phyloP scores from a whole-genome alignment of 2,797 vertebrate genomes.

The Neosilurus hyrtlii region DNA sequence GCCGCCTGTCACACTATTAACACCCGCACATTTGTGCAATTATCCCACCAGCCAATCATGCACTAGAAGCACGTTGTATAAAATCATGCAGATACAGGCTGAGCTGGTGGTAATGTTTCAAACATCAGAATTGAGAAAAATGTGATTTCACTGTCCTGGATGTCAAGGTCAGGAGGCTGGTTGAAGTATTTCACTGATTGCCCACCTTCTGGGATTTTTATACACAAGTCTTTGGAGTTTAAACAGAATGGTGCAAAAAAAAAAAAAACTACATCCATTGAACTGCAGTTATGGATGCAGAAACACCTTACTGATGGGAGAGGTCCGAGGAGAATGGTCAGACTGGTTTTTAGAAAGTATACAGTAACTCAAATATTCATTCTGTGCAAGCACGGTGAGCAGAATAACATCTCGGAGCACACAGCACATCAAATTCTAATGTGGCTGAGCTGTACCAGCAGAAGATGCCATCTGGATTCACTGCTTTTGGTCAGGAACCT shows the following conservation, averaged over 20 bases:
- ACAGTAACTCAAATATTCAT: background rate
- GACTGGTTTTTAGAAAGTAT: background rate
- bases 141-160: background rate
- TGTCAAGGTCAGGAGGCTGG: background rate
- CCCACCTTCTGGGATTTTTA: background rate
- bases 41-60: slow-evolving; percentile 5
- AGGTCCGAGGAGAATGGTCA: background rate
- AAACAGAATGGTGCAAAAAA: background rate
- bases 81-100: background rate
- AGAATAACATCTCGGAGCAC: background rate
- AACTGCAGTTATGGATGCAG: background rate
- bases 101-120: background rate
- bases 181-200: background rate
- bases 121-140: background rate
- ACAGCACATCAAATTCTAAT: background rate
- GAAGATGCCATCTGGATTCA: background rate
- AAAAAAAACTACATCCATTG: background rate
- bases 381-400: background rate
- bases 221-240: background rate
- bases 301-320: background rate
- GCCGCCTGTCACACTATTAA: background rate
- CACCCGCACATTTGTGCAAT: background rate
- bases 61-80: background rate
- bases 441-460: background rate
- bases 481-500: background rate